These are phyloP conservation scores for Ceyx melanurus DNA, from an alignment of 2,113 vertebrate genomes.

Conservation along the genomic window DNA sequence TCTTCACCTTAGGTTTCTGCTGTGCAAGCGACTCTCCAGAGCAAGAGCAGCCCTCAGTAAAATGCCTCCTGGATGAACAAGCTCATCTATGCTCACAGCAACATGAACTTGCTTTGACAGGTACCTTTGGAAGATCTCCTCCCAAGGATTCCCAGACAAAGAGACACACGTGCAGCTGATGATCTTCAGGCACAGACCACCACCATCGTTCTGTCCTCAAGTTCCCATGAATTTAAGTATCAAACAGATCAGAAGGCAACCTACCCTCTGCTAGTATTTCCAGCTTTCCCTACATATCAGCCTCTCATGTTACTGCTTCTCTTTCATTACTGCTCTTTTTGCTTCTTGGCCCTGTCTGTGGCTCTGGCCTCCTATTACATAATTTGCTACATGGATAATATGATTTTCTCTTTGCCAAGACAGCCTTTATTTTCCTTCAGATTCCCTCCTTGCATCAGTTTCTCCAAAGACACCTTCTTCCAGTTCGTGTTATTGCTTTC, in stretches of 20 bases:
- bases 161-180: neutral
- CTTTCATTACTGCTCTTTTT: neutral
- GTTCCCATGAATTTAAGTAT: neutral
- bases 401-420: neutral
- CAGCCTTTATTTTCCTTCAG: neutral
- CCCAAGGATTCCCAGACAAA: neutral
- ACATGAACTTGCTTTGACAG: accelerated
- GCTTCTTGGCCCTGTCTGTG: neutral
- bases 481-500: neutral
- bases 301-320: neutral
- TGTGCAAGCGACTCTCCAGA: neutral
- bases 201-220: neutral
- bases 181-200: neutral
- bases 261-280: neutral
- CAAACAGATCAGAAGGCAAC: neutral
- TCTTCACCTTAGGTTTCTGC: neutral
- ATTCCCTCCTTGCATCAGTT: neutral
- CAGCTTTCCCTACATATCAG: neutral
- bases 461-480: neutral
- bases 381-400: neutral
- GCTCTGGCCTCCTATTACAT: accelerated
- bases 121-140: neutral
- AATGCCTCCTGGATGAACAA: neutral
- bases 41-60: neutral
- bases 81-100: neutral